A percentile compares a stretch with the other conserved stretches of the same genome.
phyloP scores from a whole-genome alignment of 2,797 vertebrate species.

The Alcedo atthis region DNA sequence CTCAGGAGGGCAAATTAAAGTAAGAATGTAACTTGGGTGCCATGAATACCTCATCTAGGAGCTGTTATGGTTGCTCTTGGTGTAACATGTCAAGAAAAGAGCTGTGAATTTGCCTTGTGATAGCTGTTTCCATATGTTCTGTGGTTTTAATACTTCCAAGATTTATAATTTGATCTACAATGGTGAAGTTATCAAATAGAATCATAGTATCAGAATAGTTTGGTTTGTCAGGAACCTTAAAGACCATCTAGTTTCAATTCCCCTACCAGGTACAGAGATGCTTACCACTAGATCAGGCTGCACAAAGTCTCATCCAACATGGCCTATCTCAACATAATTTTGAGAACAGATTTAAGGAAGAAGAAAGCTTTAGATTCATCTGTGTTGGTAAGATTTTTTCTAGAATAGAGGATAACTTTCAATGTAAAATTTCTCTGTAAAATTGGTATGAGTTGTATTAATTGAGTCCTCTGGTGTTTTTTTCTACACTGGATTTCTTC shows the following conservation, averaged over 20 bases:
- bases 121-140: not conserved
- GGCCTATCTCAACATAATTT: not conserved
- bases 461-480: fast-evolving
- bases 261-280: not conserved
- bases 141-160: not conserved
- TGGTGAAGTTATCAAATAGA: not conserved
- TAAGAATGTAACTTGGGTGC: not conserved
- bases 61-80: not conserved
- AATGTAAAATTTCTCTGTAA: not conserved
- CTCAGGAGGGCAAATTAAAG: not conserved
- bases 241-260: not conserved
- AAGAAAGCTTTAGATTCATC: not conserved
- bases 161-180: not conserved
- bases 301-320: not conserved
- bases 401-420: not conserved
- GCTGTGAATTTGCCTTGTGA: not conserved
- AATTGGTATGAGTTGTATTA: not conserved
- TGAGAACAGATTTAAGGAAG: not conserved
- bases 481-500: not conserved
- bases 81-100: not conserved
- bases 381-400: not conserved
- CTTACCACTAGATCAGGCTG: not conserved
- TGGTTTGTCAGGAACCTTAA: not conserved
- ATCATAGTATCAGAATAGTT: not conserved
- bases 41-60: not conserved